Evolutionary conservation across 2,797 vertebrate genomes (phyloP).

Genomic region (Acipenser ruthenus): DNA sequence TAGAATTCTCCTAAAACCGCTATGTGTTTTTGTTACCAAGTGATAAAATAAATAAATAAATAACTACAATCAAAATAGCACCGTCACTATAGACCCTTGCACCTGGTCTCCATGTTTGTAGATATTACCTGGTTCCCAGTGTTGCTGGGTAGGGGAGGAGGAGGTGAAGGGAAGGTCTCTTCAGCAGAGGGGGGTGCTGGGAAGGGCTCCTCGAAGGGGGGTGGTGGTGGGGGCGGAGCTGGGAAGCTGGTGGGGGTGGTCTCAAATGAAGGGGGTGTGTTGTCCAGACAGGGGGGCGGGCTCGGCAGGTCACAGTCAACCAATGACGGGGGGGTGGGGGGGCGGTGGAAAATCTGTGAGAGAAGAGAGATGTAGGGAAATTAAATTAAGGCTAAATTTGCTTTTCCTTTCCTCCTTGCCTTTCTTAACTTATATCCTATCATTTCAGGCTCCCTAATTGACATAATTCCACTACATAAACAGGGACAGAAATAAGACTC

Average conservation of each 20-base stretch:
- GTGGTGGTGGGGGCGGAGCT: conserved; percentile 58
- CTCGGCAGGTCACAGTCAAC: conserved; percentile 59
- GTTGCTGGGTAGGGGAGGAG: conserved; percentile 49
- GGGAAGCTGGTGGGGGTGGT: conserved; percentile 57
- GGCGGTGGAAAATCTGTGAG: conserved; percentile 65
- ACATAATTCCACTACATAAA: too few relatives aligned
- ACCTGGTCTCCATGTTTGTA: neutral
- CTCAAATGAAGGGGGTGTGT: conserved; percentile 41
- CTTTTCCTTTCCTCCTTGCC: too few relatives aligned
- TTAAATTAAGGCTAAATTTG: conserved; percentile 13
- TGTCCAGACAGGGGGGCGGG: conserved; percentile 58
- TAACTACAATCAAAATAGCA: too few relatives aligned
- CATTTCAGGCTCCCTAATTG: too few relatives aligned
- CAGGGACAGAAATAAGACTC: too few relatives aligned
- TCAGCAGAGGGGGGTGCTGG: conserved; percentile 67
- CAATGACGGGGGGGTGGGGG: conserved; percentile 64
- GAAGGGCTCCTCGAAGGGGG: conserved; percentile 62
- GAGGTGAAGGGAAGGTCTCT: conserved; percentile 61
- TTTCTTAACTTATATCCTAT: too few relatives aligned
- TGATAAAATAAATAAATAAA: too few relatives aligned
- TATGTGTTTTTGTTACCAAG: too few relatives aligned
- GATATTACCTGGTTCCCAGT: conserved; percentile 23
- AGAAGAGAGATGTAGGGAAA: conserved; percentile 34
- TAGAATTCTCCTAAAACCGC: too few relatives aligned
- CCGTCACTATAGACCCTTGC: too few relatives aligned